Conservation (phyloP, 2,797 vertebrate species). For the Anguilla obscura region DNA sequence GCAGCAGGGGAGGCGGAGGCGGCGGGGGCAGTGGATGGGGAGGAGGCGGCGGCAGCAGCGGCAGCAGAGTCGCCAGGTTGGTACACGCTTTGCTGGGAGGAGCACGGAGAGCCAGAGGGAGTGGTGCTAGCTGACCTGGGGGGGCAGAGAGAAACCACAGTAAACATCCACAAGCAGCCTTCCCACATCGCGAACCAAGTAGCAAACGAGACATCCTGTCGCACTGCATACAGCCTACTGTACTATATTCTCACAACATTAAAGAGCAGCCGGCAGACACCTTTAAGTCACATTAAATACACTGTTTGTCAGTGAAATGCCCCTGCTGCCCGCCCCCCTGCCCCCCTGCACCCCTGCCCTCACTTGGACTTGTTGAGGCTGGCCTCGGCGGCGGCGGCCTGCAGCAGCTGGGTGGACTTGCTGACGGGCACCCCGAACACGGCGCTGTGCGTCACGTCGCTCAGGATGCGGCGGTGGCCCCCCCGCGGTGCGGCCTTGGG, state of each 20-base stretch:
- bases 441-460: conserved; percentile 94
- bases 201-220: neutral
- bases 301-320: no score
- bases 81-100: conserved; percentile 95
- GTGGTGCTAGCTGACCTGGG: conserved; percentile 95
- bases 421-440: conserved; percentile 96
- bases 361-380: conserved; percentile 98
- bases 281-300: no score
- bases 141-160: conserved; percentile 33
- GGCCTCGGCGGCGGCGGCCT: conserved; percentile 94
- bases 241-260: no score
- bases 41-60: neutral
- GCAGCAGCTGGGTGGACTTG: conserved; percentile 95
- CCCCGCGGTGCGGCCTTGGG: conserved; percentile 89
- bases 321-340: no score
- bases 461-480: conserved; percentile 93
- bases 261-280: no score
- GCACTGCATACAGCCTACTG: no score
- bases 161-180: conserved; percentile 13
- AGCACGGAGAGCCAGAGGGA: conserved; percentile 93
- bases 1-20: conserved; percentile 56
- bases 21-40: conserved; percentile 40
- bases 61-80: conserved; percentile 67
- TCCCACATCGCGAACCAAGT: neutral
- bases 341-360: conserved; percentile 33